A percentile compares a stretch with the other conserved stretches of the same genome.
Conservation (phyloP, 2,113 vertebrate species). For the Ceratotherium simum region DNA sequence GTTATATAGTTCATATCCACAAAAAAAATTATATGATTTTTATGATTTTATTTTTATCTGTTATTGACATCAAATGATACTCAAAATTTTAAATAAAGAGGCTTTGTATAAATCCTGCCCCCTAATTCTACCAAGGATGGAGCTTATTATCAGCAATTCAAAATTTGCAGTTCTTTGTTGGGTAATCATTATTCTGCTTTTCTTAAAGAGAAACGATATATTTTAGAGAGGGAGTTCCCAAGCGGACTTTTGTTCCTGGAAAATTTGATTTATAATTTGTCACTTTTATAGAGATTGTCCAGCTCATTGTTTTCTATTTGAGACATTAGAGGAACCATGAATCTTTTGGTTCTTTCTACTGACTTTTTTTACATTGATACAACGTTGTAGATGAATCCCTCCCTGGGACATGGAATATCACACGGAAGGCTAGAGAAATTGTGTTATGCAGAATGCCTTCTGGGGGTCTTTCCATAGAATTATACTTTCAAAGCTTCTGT, state of each 20-base stretch:
- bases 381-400: not conserved
- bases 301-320: not conserved
- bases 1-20: not conserved
- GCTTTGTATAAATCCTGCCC: not conserved
- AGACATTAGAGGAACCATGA: not conserved
- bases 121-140: not conserved
- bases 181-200: not conserved
- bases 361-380: not conserved
- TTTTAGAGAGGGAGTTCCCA: not conserved
- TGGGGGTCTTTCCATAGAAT: not conserved
- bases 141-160: not conserved
- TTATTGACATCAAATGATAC: not conserved
- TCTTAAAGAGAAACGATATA: not conserved
- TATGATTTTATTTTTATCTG: not conserved
- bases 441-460: not conserved
- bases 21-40: not conserved
- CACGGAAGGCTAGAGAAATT: not conserved
- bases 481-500: not conserved
- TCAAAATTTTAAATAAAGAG: not conserved
- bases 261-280: not conserved
- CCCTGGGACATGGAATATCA: not conserved
- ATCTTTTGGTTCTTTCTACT: not conserved
- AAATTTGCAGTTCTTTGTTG: not conserved
- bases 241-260: not conserved
- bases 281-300: not conserved